phyloP scores from a whole-genome alignment of 2,113 vertebrate species.

The Pachyramphus minor region DNA sequence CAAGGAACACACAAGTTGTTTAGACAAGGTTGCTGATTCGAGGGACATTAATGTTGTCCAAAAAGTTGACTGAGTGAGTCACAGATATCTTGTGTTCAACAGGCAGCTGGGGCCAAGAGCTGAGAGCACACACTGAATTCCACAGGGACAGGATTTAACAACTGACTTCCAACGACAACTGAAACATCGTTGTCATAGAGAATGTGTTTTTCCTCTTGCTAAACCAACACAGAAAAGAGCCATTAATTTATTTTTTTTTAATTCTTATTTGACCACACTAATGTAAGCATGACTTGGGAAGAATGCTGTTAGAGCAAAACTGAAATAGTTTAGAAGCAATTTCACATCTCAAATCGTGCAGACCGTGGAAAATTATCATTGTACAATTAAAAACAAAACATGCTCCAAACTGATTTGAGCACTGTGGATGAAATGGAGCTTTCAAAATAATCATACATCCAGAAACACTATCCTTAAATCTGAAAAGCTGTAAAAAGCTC shows the following conservation, averaged over 20 bases:
- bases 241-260: not conserved
- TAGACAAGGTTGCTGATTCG: not conserved
- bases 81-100: not conserved
- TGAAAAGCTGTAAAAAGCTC: not conserved
- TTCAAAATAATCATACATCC: not conserved
- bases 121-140: not conserved
- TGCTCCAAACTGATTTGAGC: not conserved
- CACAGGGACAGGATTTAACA: not conserved
- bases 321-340: not conserved
- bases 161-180: not conserved
- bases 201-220: not conserved
- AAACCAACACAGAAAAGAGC: not conserved
- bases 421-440: not conserved
- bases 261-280: not conserved
- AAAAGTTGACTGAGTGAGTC: not conserved
- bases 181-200: not conserved
- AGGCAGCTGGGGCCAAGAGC: not conserved
- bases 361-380: constrained; percentile 10
- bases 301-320: not conserved
- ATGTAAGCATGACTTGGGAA: not conserved
- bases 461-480: not conserved
- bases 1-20: not conserved
- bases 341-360: not conserved
- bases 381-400: constrained; percentile 25
- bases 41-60: not conserved